Evolutionary conservation across 2,113 vertebrate species (phyloP), one percentile per base, ranked within the genome.

Genomic region (Cercopithecus mona): DNA sequence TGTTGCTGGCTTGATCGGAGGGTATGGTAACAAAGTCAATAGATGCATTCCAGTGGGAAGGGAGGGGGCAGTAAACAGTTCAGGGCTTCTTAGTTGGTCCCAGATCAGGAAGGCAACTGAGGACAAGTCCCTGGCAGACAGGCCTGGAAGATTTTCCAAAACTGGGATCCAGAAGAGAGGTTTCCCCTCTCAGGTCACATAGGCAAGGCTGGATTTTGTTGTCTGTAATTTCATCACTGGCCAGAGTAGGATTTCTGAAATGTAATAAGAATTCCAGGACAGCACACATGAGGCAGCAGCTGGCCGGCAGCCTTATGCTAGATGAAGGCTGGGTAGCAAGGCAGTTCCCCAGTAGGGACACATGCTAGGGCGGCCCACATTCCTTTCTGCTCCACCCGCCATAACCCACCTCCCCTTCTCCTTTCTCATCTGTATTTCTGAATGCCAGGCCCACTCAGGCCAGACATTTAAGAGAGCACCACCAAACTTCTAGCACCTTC

Each of bases 201-300:
- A 57, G 66, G 84, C 8, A 22, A 93, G 93, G 73, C 93, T 80
- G 85, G 90, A 79, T 72, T 50, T 93, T 79, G 72, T 45, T 35
- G 84, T 92, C 93, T 97, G 68, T 75, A 95, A 88, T 86, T 95
- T 88, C 94, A 96, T 96, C 93, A 14, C 64, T 38, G 66, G 94
- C 59, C 85, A 50, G 40, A 32, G 38, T 73, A 7, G 68, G 72
- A 97, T 95, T 95, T 94, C 88, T 52, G 73, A 45, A 3, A 38
- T 70, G 78, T 89, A 93, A 64, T 80, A 43, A 66, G 97, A 73
- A 98, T 98, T 96, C 97, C 96, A 96, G 92, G 95, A 64, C 64
- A 32, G 90, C 73, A 17, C 87, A 32, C 43, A 2, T 1, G 82
- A 70, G n/a, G 27, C 52, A 13, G 61, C 80, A 64, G 90, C 84